phyloP scores from a whole-genome alignment of 2,113 vertebrate genomes.

The Lonchura striata region DNA sequence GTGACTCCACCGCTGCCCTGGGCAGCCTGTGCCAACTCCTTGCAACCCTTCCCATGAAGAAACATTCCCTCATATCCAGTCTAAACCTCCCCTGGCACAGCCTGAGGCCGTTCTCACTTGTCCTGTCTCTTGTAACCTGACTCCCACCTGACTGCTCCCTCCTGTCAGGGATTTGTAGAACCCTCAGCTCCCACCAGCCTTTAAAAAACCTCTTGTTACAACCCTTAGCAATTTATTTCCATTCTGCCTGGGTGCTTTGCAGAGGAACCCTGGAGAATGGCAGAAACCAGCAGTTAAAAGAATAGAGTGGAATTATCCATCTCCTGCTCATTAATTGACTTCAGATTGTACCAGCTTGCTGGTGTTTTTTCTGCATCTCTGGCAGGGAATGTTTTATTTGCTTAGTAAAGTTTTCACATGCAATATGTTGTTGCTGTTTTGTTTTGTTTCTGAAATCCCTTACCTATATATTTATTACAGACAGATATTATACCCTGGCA shows the following conservation, averaged over 20 bases:
- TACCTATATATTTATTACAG: constrained; percentile 55
- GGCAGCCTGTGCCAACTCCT: not conserved
- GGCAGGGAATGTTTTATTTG: constrained; percentile 9
- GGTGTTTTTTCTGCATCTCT: not conserved
- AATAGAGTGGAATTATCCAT: not conserved
- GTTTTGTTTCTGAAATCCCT: constrained; percentile 41
- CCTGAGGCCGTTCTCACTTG: fast-evolving
- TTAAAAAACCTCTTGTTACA: not conserved
- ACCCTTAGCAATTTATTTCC: not conserved
- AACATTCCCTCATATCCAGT: not conserved
- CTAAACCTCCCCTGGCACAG: not conserved
- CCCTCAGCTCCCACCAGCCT: not conserved
- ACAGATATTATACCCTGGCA: constrained; percentile 25
- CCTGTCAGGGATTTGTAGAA: not conserved
- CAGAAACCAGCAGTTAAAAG: not conserved
- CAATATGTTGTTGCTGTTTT: constrained; percentile 38
- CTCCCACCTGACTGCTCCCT: not conserved
- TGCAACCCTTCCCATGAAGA: not conserved
- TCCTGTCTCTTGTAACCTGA: not conserved
- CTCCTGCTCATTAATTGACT: not conserved
- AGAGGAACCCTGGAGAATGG: not conserved
- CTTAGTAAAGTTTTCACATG: constrained; percentile 42
- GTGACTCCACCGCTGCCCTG: not conserved
- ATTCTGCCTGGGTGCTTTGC: not conserved
- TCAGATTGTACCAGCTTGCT: constrained; percentile 2